A percentile compares a stretch with the other conserved stretches of the same genome.
phyloP scores from a whole-genome alignment of 2,888 invertebrate species.

The Apamea crenata region DNA sequence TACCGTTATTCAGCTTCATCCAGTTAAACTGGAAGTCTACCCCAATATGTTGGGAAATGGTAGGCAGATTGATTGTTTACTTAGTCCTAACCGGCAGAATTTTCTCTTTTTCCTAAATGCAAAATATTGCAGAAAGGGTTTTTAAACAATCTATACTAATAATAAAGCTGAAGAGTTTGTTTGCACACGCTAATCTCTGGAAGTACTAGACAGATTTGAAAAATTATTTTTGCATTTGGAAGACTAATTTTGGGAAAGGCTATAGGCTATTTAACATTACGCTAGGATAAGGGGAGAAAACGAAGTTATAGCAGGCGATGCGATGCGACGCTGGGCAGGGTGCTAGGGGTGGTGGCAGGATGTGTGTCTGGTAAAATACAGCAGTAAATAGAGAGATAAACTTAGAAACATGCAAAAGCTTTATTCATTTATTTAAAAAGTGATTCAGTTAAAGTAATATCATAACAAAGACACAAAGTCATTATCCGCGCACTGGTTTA shows the following conservation, averaged over 20 bases:
- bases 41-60: background rate
- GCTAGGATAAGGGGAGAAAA: background rate
- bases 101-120: background rate
- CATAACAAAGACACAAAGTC: constrained; percentile 70
- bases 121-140: background rate
- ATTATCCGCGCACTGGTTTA: constrained; percentile 66
- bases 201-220: background rate
- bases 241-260: too few relatives aligned
- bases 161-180: background rate
- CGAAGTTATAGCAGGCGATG: background rate
- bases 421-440: constrained; percentile 10
- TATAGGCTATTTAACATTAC: background rate
- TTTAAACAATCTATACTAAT: background rate
- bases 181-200: background rate
- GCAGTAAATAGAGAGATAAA: background rate
- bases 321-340: background rate
- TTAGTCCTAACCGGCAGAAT: background rate
- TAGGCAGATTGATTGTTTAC: background rate
- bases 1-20: background rate
- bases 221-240: too few relatives aligned
- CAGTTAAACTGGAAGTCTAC: background rate
- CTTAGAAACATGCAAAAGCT: background rate
- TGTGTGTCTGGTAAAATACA: background rate
- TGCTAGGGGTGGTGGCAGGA: too few relatives aligned
- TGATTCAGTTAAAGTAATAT: constrained; percentile 37